Percentiles rank a stretch among this genome's conserved stretches.
These are phyloP conservation scores for Sarcophaga caerulescens DNA, from an alignment of 2,888 invertebrate genomes.

Conservation along the genomic window DNA sequence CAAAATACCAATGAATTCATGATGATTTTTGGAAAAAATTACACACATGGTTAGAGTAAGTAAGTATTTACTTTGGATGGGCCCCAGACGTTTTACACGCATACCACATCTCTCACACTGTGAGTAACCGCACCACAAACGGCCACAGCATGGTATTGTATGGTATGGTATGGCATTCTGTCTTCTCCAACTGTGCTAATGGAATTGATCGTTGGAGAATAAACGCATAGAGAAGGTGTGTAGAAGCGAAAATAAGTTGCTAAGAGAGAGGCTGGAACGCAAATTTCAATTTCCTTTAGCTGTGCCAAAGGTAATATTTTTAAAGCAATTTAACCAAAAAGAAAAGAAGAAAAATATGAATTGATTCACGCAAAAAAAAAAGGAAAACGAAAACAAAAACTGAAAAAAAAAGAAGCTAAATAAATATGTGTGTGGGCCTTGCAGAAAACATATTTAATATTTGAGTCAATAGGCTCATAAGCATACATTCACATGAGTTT, in stretches of 20 bases:
- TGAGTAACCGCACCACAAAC: neutral
- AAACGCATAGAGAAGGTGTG: neutral
- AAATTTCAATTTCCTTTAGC: constrained; percentile 39
- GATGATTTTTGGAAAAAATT: neutral
- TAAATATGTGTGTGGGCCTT: neutral
- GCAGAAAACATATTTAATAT: constrained; percentile 7
- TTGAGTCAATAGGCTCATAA: neutral
- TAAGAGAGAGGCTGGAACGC: neutral
- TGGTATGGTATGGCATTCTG: neutral
- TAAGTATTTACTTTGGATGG: neutral
- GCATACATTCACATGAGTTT: neutral
- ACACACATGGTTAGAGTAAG: neutral
- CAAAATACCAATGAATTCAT: neutral
- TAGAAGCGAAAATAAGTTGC: neutral
- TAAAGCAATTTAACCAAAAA: constrained; percentile 34
- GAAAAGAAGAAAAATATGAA: constrained; percentile 19
- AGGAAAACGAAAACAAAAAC: no score
- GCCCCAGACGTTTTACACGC: neutral
- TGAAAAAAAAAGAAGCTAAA: constrained; percentile 1
- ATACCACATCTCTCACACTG: neutral
- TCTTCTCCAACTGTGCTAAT: neutral
- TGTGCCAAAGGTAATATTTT: constrained; percentile 49
- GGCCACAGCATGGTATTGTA: neutral
- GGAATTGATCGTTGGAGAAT: neutral
- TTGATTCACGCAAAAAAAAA: neutral